Evolutionary conservation across 2,888 invertebrate genomes (phyloP).

Genomic region (Strigamia crassipes): DNA sequence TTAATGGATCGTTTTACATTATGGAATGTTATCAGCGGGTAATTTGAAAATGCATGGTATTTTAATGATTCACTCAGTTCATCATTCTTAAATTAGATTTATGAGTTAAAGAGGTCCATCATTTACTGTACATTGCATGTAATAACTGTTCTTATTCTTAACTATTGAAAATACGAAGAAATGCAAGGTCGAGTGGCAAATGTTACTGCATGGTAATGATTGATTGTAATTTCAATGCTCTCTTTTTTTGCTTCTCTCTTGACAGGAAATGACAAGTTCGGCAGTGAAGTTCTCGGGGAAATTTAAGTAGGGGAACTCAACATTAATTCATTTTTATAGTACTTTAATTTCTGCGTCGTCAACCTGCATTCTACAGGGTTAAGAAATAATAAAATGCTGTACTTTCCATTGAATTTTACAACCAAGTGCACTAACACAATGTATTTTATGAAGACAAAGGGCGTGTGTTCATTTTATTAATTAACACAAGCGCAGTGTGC

Average conservation of each 20-base stretch:
- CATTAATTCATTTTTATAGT: too few relatives aligned
- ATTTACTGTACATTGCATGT: not conserved
- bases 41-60: slow-evolving; percentile 8
- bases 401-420: slow-evolving; percentile 6
- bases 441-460: slow-evolving; percentile 34
- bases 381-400: not conserved
- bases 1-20: not conserved
- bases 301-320: too few relatives aligned
- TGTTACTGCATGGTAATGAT: too few relatives aligned
- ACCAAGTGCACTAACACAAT: not conserved
- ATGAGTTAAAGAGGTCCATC: not conserved
- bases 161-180: too few relatives aligned
- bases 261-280: too few relatives aligned
- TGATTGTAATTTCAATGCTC: too few relatives aligned
- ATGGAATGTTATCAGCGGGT: not conserved
- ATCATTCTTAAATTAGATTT: not conserved
- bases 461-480: slow-evolving; percentile 40
- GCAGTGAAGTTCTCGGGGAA: too few relatives aligned
- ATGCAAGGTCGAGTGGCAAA: too few relatives aligned
- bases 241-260: too few relatives aligned
- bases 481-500: slow-evolving; percentile 24
- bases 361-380: not conserved
- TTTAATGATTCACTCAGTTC: not conserved
- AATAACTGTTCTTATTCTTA: too few relatives aligned
- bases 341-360: not conserved